Evolutionary conservation across 2,113 vertebrate genomes (phyloP).

Genomic region (Perognathus longimembris): DNA sequence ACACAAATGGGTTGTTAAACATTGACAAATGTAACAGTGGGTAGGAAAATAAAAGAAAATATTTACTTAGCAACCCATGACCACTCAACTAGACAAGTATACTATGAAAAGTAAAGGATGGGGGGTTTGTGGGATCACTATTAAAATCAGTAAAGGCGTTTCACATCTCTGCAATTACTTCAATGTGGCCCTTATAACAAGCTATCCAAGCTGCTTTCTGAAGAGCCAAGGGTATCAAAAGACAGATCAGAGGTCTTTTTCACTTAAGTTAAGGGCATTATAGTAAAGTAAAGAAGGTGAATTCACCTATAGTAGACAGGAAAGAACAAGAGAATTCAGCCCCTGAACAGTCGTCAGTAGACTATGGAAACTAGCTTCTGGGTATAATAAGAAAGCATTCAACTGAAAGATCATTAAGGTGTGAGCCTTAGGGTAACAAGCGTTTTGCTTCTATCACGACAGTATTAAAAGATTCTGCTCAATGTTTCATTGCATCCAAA

Average conservation of each 20-base stretch:
- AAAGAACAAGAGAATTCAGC: neutral
- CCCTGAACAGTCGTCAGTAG: neutral
- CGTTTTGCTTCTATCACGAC: neutral
- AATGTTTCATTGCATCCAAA: neutral
- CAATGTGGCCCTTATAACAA: neutral
- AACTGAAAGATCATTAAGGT: neutral
- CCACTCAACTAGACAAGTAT: neutral
- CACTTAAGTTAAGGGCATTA: neutral
- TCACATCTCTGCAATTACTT: neutral
- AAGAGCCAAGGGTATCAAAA: neutral
- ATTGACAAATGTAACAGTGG: neutral
- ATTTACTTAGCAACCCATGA: neutral
- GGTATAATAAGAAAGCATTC: neutral
- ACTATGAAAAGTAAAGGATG: neutral
- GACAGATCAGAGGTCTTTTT: neutral
- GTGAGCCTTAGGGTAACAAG: neutral
- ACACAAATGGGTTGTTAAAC: neutral
- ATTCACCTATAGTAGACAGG: neutral
- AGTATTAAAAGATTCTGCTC: constrained; percentile 10
- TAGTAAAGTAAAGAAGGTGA: neutral
- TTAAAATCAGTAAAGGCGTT: neutral
- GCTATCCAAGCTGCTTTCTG: neutral
- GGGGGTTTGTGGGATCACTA: neutral
- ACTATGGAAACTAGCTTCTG: neutral
- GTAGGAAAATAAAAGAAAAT: neutral